Percentiles rank a stretch among this genome's conserved stretches.
Conservation (phyloP, 2,888 invertebrate genomes). For the Tiliacea aurago region DNA sequence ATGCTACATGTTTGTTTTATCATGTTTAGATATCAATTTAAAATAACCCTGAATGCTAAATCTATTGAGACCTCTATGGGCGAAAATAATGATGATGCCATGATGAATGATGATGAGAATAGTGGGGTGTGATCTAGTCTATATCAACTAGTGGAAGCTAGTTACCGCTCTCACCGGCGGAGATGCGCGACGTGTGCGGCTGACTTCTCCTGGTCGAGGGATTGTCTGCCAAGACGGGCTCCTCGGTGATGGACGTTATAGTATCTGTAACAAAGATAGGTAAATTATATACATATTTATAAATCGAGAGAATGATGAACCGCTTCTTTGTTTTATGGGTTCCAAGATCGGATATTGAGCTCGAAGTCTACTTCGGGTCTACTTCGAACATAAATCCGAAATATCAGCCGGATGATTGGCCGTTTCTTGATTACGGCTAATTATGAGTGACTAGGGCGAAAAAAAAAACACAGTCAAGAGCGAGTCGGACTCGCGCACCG, state of each 20-base stretch:
- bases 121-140: slow-evolving; percentile 39
- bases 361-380: no score
- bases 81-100: background rate
- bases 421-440: no score
- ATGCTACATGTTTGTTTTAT: no score
- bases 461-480: no score
- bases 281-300: background rate
- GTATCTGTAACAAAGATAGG: slow-evolving; percentile 69
- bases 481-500: no score
- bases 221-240: slow-evolving; percentile 66
- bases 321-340: background rate
- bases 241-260: slow-evolving; percentile 71
- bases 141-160: slow-evolving; percentile 65
- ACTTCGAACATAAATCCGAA: no score
- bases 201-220: slow-evolving; percentile 67
- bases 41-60: no score
- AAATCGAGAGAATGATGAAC: background rate
- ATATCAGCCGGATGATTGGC: no score
- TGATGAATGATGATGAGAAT: background rate
- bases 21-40: no score
- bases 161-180: slow-evolving; percentile 88
- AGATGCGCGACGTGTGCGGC: slow-evolving; percentile 80
- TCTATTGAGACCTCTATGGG: no score
- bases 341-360: background rate
- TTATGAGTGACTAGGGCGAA: no score